Evolutionary conservation across 2,888 invertebrate genomes (phyloP), one percentile per base, ranked within the genome.

Genomic region (Lysandra coridon): DNA sequence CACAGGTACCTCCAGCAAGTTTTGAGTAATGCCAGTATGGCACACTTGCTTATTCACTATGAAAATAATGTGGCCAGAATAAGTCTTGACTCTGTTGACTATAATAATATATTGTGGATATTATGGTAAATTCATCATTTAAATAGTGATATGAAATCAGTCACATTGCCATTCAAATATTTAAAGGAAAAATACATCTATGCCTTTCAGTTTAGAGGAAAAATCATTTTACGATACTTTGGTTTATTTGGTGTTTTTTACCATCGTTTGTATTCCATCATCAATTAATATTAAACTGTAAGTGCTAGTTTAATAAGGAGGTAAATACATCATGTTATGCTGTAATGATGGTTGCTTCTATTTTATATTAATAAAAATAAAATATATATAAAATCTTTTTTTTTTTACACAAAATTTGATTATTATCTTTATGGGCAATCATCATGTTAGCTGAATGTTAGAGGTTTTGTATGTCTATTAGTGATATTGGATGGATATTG

Each of bases 331-430:
- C 89, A 87, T 83, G 57, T 33, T 76, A 90, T 83, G 91, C 92
- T 94, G 93, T 94, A 93, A 92, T 91, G 90, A 91, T 89, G 91
- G 91, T 93, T 92, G 93, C 93, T 93, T 93, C 89, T 92, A 91
- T 93, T 94, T 94, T 94, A 90, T 93, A 93, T 90, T 86, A 91
- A 92, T 91, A 92, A 93, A 92, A 93, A 92, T 82, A 84, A 84
- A 87, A 88, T 89, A 88, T 84, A 85, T 82, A 83, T 81, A 80
- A 82, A 80, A 78, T 81, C 77, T 83, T 80, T 81, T 83, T 85
- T 86, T 76, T 75, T 75, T 23, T 14, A 12, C 12, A 57, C 57
- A 57, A 14, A 57, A 17, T 17, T 14, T 14, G 4, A 17, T 17
- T 57, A 17, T 14, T 53, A 44, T 74, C 6, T n/a, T 33, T 69